These are phyloP conservation scores for Tenthredo distinguenda DNA, from an alignment of 2,888 invertebrate genomes.

Conservation along the genomic window DNA sequence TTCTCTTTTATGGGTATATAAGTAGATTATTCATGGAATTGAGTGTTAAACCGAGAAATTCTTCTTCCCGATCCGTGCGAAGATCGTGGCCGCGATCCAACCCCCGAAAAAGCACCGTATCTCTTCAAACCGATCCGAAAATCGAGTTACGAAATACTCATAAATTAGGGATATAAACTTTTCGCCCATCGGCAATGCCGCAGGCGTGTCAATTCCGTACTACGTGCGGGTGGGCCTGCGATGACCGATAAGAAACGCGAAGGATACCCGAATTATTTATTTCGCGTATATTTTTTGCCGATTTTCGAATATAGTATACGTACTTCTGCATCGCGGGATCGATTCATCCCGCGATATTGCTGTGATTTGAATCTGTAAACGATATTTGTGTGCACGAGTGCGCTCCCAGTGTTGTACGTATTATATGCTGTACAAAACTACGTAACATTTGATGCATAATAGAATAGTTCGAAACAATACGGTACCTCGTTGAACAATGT, in stretches of 20 bases:
- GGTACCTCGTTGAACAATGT: conserved; percentile 20
- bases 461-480: conserved; percentile 30
- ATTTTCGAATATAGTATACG: neutral
- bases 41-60: conserved; percentile 22
- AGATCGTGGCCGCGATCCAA: too few relatives aligned
- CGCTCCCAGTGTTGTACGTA: neutral
- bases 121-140: conserved; percentile 36
- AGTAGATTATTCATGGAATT: conserved; percentile 32
- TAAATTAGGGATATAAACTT: conserved; percentile 36
- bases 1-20: neutral
- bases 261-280: neutral
- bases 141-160: conserved; percentile 40
- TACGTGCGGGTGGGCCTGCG: neutral
- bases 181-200: neutral
- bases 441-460: neutral
- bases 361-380: too few relatives aligned
- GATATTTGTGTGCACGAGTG: neutral
- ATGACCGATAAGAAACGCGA: conserved; percentile 25
- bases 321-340: too few relatives aligned
- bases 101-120: neutral
- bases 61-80: neutral
- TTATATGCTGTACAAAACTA: neutral
- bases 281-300: neutral
- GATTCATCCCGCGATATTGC: neutral
- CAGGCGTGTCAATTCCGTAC: neutral